These are phyloP conservation scores for Caenorhabditis sp. DNA, from an alignment of 2,888 invertebrate genomes.

Conservation along the genomic window DNA sequence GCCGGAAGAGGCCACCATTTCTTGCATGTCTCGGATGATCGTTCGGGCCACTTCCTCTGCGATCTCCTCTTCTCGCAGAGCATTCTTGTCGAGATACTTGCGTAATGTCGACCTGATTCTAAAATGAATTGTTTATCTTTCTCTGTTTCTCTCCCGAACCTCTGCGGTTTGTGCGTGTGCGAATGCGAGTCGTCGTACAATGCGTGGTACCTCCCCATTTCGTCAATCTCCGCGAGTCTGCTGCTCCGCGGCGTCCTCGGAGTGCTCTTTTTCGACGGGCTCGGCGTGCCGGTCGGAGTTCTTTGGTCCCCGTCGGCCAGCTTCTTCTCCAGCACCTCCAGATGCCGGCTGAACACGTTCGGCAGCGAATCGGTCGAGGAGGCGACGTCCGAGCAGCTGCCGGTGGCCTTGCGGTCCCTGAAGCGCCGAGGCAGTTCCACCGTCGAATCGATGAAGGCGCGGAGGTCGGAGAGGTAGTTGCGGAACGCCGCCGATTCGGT, in stretches of 20 bases:
- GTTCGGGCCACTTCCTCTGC: constrained; percentile 97
- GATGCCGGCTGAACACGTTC: constrained; percentile 39
- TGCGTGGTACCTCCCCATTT: constrained; percentile 70
- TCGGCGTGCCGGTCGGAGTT: constrained; percentile 35
- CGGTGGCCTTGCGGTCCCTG: not conserved
- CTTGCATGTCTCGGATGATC: constrained; percentile 95
- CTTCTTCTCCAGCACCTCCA: constrained; percentile 42
- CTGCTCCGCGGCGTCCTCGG: constrained; percentile 51
- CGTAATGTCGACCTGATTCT: constrained; percentile 56
- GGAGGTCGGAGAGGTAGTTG: constrained; percentile 45
- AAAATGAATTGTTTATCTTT: too few species aligned
- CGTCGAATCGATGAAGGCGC: constrained; percentile 44
- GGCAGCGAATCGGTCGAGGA: constrained; percentile 53
- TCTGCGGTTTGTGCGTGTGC: constrained; percentile 40
- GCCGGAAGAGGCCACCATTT: constrained; percentile 81
- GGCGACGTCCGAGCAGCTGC: constrained; percentile 22
- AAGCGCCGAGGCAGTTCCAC: constrained; percentile 45
- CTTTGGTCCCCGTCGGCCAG: constrained; percentile 23
- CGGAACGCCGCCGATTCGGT: constrained; percentile 22
- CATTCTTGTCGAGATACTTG: constrained; percentile 62
- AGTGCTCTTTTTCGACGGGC: constrained; percentile 19
- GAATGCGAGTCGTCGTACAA: constrained; percentile 66
- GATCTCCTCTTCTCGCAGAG: constrained; percentile 87
- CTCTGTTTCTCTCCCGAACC: too few species aligned
- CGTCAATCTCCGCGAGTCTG: constrained; percentile 70